A percentile compares a stretch with the other conserved stretches of the same genome.
These are phyloP conservation scores for Brachionus rubens DNA, from an alignment of 1,140 invertebrate species.

Conservation along the genomic window DNA sequence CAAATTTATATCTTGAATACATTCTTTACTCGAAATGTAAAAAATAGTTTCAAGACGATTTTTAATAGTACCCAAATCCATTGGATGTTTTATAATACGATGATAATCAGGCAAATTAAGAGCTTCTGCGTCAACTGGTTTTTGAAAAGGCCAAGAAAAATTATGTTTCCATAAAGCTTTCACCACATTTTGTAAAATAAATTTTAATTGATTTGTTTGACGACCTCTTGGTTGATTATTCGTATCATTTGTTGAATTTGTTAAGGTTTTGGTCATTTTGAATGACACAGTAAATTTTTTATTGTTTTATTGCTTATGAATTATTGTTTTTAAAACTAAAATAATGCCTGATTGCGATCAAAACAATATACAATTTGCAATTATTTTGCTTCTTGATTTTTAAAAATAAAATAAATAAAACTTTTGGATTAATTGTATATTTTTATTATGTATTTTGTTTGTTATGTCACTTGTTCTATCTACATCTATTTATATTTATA, in stretches of 20 bases:
- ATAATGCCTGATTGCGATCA: no score
- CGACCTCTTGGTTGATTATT: slow-evolving; percentile 1
- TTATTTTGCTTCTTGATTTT: no score
- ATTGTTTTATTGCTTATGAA: background rate
- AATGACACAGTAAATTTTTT: background rate
- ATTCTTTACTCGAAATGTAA: slow-evolving; percentile 84
- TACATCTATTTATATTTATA: no score
- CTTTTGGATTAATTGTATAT: no score
- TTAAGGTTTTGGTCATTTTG: background rate
- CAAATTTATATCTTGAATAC: slow-evolving; percentile 87
- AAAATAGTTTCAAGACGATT: slow-evolving; percentile 90
- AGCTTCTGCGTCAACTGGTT: slow-evolving; percentile 91
- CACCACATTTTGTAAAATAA: slow-evolving; percentile 13
- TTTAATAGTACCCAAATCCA: slow-evolving; percentile 97
- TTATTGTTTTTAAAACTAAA: no score
- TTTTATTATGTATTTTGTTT: no score
- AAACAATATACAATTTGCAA: no score
- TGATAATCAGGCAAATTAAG: slow-evolving; percentile 93
- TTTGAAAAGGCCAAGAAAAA: slow-evolving; percentile 98
- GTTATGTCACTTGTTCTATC: no score
- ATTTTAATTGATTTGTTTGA: slow-evolving; percentile 45
- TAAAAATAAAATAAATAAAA: no score
- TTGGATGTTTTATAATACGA: slow-evolving; percentile 97
- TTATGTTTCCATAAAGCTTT: slow-evolving; percentile 59
- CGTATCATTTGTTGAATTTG: background rate